Conservation (phyloP, 2,113 vertebrate genomes). For the Lethenteron reissneri region DNA sequence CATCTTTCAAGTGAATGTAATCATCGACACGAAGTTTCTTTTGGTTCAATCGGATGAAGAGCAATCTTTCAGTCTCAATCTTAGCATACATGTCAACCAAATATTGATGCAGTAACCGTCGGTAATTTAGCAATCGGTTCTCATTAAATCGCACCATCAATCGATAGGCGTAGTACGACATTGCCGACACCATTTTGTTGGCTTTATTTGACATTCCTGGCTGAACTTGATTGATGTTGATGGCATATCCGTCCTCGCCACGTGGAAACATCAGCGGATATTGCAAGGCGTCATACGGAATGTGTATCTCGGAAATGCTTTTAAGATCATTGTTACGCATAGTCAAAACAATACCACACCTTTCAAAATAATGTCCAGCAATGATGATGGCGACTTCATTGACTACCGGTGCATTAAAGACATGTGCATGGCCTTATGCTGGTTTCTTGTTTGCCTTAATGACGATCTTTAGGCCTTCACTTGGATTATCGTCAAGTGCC, state of each 20-base stretch:
- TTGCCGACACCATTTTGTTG: background rate
- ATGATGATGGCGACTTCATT: background rate
- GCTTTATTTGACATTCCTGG: background rate
- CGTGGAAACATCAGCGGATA: background rate
- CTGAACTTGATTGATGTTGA: background rate
- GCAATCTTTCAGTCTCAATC: background rate
- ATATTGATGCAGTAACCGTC: background rate
- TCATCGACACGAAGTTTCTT: background rate
- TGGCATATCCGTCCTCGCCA: background rate
- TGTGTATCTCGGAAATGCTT: background rate
- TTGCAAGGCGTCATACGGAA: background rate
- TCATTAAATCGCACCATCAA: background rate
- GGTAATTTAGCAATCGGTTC: background rate
- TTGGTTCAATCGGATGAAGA: background rate
- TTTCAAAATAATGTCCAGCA: background rate
- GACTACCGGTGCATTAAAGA: background rate
- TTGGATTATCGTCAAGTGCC: background rate
- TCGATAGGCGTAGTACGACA: background rate
- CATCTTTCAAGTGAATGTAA: conserved; percentile 3
- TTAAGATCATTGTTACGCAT: background rate
- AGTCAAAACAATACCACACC: background rate
- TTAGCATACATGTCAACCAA: background rate
- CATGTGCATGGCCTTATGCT: background rate
- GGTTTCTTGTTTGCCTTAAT: background rate
- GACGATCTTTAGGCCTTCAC: background rate